phyloP scores from a whole-genome alignment of 2,113 vertebrate species.

The Telmatochromis brachygnathus region DNA sequence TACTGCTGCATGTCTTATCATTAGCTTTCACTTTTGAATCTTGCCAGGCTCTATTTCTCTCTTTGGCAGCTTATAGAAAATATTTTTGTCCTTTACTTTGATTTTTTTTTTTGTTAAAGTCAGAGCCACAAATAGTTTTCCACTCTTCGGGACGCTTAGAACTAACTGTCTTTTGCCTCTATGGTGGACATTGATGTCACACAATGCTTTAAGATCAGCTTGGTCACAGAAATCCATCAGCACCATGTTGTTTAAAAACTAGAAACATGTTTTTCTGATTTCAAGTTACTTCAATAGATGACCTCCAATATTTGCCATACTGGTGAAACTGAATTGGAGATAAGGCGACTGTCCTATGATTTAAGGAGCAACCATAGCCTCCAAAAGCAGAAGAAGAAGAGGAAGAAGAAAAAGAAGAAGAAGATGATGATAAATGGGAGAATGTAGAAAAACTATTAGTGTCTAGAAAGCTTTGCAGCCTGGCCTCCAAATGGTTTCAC shows the following conservation, averaged over 20 bases:
- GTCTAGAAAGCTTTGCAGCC: not conserved
- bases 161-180: not conserved
- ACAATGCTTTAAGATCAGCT: not conserved
- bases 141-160: not conserved
- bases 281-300: not conserved
- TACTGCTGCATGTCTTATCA: not conserved
- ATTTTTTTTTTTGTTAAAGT: not conserved
- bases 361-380: not conserved
- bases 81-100: not conserved
- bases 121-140: not conserved
- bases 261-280: not conserved
- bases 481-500: not conserved
- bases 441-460: not conserved
- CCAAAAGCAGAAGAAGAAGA: not conserved
- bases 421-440: not conserved
- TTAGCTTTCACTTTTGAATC: not conserved
- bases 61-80: not conserved
- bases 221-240: not conserved
- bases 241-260: not conserved
- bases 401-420: not conserved
- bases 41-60: not conserved
- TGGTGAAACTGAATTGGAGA: not conserved
- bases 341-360: not conserved
- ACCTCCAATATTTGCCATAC: not conserved
- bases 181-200: not conserved